These are phyloP conservation scores for Octonoba sinensis DNA, from an alignment of 2,888 invertebrate genomes.

Conservation along the genomic window DNA sequence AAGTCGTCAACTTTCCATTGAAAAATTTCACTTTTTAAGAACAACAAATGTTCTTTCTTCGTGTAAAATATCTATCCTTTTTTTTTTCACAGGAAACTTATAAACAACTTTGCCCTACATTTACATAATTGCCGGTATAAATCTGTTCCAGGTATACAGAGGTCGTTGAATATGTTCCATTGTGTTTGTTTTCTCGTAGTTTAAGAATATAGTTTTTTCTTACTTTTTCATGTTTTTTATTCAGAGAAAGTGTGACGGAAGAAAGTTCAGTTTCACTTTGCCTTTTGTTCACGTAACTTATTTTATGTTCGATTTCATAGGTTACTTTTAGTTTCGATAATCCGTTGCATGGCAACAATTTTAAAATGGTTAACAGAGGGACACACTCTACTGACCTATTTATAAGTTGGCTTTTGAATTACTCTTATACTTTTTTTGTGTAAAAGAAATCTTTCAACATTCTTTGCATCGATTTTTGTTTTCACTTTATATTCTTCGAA, in stretches of 20 bases:
- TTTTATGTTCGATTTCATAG: slow-evolving; percentile 8
- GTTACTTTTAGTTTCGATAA: slow-evolving; percentile 11
- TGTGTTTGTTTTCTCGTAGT: background rate
- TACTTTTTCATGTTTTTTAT: background rate
- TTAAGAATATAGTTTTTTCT: background rate
- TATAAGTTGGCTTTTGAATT: too few species aligned
- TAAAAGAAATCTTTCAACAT: too few species aligned
- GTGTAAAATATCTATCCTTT: background rate
- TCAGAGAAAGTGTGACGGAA: slow-evolving; percentile 10
- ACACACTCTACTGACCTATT: too few species aligned
- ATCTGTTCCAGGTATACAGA: slow-evolving; percentile 1
- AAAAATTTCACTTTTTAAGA: too few species aligned
- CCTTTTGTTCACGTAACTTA: background rate
- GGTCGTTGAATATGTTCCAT: slow-evolving; percentile 2
- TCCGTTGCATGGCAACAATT: background rate
- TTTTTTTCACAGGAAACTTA: slow-evolving; percentile 4
- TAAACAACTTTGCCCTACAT: slow-evolving; percentile 50
- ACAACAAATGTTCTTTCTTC: too few species aligned
- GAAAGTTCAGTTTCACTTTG: slow-evolving; percentile 3
- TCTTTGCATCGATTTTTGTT: too few species aligned
- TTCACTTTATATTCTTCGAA: too few species aligned
- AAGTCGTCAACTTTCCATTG: too few species aligned
- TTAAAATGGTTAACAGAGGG: too few species aligned
- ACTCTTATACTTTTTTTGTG: too few species aligned
- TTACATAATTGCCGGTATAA: slow-evolving; percentile 8